Evolutionary conservation across 2,113 vertebrate species (phyloP).

Genomic region (Helogale parvula): DNA sequence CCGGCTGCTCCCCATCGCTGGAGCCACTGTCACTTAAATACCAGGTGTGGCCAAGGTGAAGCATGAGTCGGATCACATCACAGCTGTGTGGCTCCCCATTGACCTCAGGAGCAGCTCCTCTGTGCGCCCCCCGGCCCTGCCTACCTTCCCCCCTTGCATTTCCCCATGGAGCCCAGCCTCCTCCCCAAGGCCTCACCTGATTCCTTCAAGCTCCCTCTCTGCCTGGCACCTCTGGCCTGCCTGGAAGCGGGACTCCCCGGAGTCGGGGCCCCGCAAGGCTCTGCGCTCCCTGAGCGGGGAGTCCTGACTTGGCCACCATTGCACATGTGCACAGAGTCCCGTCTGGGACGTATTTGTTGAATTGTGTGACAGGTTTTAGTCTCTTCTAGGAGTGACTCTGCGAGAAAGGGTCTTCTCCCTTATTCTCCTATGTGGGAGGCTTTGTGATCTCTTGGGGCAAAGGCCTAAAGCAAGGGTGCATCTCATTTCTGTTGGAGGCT

Average conservation of each 20-base stretch:
- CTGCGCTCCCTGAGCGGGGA: background rate
- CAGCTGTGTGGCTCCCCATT: too few relatives aligned
- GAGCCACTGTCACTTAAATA: background rate
- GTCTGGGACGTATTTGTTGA: background rate
- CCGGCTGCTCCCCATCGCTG: accelerated
- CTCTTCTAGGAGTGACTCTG: background rate
- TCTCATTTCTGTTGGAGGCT: background rate
- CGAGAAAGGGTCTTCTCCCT: background rate
- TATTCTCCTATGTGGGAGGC: background rate
- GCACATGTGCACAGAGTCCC: accelerated
- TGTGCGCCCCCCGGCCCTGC: accelerated
- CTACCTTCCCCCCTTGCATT: accelerated
- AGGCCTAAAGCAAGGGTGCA: background rate
- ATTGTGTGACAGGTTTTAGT: background rate
- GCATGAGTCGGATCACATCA: background rate
- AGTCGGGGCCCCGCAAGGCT: too few relatives aligned
- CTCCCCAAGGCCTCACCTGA: background rate
- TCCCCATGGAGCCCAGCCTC: background rate
- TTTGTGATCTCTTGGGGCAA: background rate
- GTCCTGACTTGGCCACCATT: background rate
- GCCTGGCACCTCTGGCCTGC: accelerated
- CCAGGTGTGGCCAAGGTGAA: background rate
- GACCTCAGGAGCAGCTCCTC: background rate
- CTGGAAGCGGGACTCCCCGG: accelerated
- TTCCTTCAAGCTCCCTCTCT: background rate